phyloP scores from a whole-genome alignment of 2,113 vertebrate genomes.

The Smithornis capensis region DNA sequence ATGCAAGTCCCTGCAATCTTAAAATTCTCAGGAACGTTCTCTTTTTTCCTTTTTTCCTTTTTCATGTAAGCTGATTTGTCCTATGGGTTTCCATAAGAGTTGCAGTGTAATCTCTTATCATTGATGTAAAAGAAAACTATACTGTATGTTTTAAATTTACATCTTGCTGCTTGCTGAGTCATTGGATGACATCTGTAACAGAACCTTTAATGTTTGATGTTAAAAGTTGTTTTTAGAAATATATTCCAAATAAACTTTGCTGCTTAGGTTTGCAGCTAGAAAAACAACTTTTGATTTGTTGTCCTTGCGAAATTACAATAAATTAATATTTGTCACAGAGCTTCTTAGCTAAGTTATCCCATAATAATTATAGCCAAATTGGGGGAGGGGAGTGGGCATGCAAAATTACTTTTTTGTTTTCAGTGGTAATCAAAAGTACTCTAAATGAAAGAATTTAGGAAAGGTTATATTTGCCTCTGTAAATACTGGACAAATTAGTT shows the following conservation, averaged over 20 bases:
- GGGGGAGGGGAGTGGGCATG: fast-evolving
- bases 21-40: conserved; percentile 19
- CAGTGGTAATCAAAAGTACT: neutral
- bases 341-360: neutral
- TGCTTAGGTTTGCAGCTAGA: conserved; percentile 28
- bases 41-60: neutral
- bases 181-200: conserved; percentile 17
- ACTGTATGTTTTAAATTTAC: conserved; percentile 24
- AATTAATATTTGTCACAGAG: neutral
- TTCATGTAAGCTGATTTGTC: neutral
- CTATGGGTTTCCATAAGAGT: neutral
- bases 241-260: conserved; percentile 46
- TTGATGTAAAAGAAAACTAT: neutral
- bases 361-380: neutral
- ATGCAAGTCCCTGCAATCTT: neutral
- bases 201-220: conserved; percentile 18
- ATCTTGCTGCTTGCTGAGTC: conserved; percentile 15
- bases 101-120: neutral
- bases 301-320: neutral
- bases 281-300: neutral
- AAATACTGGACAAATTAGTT: neutral
- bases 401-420: neutral
- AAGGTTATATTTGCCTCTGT: neutral
- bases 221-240: conserved; percentile 42
- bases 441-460: neutral